These are phyloP conservation scores for Lasioglossum oenotherae DNA, from an alignment of 2,888 invertebrate species.

Conservation along the genomic window DNA sequence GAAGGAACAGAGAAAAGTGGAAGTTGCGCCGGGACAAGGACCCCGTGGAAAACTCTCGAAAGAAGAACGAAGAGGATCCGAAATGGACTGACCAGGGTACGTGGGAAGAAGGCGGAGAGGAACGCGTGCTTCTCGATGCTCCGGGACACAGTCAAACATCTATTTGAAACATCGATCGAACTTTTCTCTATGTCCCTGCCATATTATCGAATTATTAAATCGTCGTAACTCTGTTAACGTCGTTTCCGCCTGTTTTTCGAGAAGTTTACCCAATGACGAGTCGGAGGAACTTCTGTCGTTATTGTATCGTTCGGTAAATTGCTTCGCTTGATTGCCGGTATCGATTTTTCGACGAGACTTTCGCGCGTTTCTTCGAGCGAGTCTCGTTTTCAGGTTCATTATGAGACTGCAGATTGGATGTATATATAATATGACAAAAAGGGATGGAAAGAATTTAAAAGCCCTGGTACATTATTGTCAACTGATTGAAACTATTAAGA, in stretches of 20 bases:
- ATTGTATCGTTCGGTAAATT: conserved; percentile 23
- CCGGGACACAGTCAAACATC: conserved; percentile 67
- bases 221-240: conserved; percentile 51
- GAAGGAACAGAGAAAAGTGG: conserved; percentile 57
- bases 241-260: conserved; percentile 26
- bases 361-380: not conserved
- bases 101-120: conserved; percentile 39
- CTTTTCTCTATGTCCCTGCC: conserved; percentile 57
- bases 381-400: not conserved
- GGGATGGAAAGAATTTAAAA: no score
- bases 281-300: not conserved
- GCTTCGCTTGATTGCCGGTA: not conserved
- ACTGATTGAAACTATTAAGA: no score
- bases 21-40: conserved; percentile 56
- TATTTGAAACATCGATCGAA: conserved; percentile 70
- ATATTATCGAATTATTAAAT: conserved; percentile 73
- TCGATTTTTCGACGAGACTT: not conserved
- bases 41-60: conserved; percentile 39
- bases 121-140: conserved; percentile 40
- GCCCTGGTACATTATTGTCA: no score
- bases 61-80: conserved; percentile 42
- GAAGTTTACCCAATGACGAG: not conserved
- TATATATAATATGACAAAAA: no score
- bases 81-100: conserved; percentile 36
- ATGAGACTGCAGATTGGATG: not conserved